A percentile compares a stretch with the other conserved stretches of the same genome.
phyloP scores from a whole-genome alignment of 2,888 invertebrate species.

The Nysson spinosus region DNA sequence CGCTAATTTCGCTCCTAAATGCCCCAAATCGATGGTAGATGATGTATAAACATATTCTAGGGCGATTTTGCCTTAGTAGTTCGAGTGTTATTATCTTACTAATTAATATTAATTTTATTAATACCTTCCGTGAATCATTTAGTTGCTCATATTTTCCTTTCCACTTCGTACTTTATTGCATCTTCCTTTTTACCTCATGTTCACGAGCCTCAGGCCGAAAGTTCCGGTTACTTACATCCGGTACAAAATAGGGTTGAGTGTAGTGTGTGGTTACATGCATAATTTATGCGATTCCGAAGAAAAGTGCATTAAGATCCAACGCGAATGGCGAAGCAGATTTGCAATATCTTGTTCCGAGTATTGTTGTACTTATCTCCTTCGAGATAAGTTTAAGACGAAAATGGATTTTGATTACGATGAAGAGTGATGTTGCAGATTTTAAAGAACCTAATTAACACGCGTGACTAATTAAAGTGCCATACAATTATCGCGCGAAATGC shows the following conservation, averaged over 20 bases:
- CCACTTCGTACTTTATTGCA: constrained; percentile 29
- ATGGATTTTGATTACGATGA: neutral
- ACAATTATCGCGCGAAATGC: no score
- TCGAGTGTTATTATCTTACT: no score
- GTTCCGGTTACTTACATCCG: constrained; percentile 56
- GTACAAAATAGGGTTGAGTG: constrained; percentile 45
- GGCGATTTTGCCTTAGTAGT: no score
- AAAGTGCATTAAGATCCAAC: neutral
- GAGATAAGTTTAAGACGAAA: neutral
- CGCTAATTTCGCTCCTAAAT: no score
- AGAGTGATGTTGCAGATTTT: neutral
- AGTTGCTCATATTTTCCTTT: neutral
- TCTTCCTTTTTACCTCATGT: constrained; percentile 14
- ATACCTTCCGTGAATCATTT: no score
- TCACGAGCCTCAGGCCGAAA: constrained; percentile 40
- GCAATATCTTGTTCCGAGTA: neutral
- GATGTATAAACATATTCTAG: no score
- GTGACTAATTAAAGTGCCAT: no score
- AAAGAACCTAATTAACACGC: no score
- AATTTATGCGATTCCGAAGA: constrained; percentile 27
- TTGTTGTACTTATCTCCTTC: neutral
- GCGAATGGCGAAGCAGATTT: neutral
- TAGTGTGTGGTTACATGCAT: constrained; percentile 34
- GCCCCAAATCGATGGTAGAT: no score
- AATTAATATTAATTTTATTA: no score